Evolutionary conservation across 2,888 invertebrate species (phyloP).

Genomic region (Uloborus plumipes): DNA sequence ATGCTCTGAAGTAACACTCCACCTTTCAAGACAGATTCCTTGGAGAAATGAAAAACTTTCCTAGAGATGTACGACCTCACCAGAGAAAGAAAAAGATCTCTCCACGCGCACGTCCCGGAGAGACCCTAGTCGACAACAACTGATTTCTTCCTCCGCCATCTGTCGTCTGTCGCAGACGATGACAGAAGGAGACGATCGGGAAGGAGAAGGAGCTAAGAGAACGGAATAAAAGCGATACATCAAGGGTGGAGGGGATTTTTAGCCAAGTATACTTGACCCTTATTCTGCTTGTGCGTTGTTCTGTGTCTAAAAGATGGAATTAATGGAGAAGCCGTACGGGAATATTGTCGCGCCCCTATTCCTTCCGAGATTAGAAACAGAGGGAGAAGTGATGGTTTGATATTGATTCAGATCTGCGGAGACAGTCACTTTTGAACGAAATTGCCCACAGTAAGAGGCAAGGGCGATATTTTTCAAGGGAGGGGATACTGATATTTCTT

Average conservation of each 20-base stretch:
- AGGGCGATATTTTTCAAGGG: too few species aligned
- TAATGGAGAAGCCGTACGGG: constrained; percentile 12
- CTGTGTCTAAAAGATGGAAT: constrained; percentile 37
- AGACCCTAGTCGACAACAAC: not conserved
- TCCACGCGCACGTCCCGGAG: not conserved
- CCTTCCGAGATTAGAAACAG: too few species aligned
- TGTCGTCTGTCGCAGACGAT: constrained; percentile 18
- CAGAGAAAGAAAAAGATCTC: not conserved
- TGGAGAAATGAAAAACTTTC: too few species aligned
- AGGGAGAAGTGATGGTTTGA: too few species aligned
- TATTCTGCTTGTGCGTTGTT: constrained; percentile 37
- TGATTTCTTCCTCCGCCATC: constrained; percentile 24
- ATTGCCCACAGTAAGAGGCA: too few species aligned
- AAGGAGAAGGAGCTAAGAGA: not conserved
- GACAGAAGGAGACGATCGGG: constrained; percentile 22
- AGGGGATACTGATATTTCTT: too few species aligned
- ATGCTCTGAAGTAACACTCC: too few species aligned
- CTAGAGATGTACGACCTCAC: too few species aligned
- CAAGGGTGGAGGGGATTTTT: constrained; percentile 10
- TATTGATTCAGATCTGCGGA: too few species aligned
- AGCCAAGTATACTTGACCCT: constrained; percentile 43
- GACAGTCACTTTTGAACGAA: too few species aligned
- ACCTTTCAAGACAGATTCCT: too few species aligned
- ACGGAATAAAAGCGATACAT: constrained; percentile 10
- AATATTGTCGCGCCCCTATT: too few species aligned